Conservation (phyloP, 2,888 invertebrate genomes). For the Rosalia funebris region DNA sequence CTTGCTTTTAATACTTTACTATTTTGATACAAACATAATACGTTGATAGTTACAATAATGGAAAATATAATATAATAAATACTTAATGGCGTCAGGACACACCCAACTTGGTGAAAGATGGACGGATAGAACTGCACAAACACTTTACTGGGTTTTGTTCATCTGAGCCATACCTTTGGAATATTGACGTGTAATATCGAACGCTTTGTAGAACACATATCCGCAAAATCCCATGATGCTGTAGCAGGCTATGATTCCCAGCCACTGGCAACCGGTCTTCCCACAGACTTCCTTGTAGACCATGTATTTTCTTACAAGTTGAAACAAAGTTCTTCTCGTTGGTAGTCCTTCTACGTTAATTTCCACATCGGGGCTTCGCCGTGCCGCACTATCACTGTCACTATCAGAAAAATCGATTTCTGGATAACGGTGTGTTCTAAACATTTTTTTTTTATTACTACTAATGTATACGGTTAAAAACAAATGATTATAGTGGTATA, state of each 20-base stretch:
- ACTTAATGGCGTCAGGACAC: too few species aligned
- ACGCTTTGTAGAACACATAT: neutral
- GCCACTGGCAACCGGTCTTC: conserved; percentile 3
- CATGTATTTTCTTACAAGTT: conserved; percentile 2
- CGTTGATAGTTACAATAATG: too few species aligned
- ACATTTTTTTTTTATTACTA: neutral
- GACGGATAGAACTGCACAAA: too few species aligned
- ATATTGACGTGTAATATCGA: neutral
- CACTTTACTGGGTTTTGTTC: neutral
- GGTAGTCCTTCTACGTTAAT: neutral
- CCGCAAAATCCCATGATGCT: neutral
- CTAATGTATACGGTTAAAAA: too few species aligned
- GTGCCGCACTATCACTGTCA: neutral
- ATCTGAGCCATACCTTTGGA: neutral
- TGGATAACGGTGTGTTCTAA: neutral
- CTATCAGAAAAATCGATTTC: conserved; percentile 4
- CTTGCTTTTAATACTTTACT: too few species aligned
- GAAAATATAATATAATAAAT: too few species aligned
- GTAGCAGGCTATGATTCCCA: neutral
- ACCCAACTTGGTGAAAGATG: too few species aligned
- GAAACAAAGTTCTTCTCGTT: neutral
- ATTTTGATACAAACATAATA: too few species aligned
- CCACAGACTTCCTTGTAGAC: neutral
- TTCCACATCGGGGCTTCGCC: neutral
- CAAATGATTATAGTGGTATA: neutral